A percentile compares a stretch with the other conserved stretches of the same genome.
phyloP scores from a whole-genome alignment of 2,797 vertebrate genomes.

The Pseudocheirus occidentalis region DNA sequence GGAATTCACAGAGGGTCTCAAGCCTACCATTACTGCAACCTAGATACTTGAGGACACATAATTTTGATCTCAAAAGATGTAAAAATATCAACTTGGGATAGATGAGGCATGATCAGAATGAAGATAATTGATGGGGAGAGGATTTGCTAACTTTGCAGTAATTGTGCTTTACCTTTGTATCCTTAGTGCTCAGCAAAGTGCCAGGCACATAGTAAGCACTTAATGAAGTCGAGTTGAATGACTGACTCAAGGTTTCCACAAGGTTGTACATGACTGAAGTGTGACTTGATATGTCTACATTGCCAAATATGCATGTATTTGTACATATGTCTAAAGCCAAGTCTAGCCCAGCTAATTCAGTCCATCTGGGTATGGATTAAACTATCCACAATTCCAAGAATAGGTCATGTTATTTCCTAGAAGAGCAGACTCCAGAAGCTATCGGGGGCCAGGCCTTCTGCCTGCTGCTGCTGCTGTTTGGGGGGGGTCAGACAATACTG shows the following conservation, averaged over 20 bases:
- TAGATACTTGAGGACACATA: not conserved
- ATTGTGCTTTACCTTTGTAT: not conserved
- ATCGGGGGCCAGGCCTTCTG: not conserved
- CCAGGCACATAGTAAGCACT: not conserved
- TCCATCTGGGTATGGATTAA: not conserved
- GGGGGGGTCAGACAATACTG: not conserved
- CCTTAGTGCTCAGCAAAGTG: not conserved
- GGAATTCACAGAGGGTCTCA: not conserved
- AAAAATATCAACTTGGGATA: not conserved
- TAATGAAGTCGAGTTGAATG: not conserved
- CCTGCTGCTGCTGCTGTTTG: not conserved
- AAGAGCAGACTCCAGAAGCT: not conserved
- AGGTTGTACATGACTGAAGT: not conserved
- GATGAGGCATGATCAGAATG: not conserved
- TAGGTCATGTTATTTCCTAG: not conserved
- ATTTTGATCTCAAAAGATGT: not conserved
- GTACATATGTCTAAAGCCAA: not conserved
- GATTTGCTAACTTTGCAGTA: not conserved
- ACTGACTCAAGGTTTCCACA: not conserved
- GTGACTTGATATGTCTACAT: not conserved
- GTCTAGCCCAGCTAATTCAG: not conserved
- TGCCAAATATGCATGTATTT: not conserved
- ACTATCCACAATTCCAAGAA: not conserved
- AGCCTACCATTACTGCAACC: not conserved
- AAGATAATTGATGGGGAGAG: not conserved